Percentiles rank a stretch among this genome's conserved stretches.
phyloP scores from a whole-genome alignment of 2,888 invertebrate genomes.

The Urechis unicinctus region DNA sequence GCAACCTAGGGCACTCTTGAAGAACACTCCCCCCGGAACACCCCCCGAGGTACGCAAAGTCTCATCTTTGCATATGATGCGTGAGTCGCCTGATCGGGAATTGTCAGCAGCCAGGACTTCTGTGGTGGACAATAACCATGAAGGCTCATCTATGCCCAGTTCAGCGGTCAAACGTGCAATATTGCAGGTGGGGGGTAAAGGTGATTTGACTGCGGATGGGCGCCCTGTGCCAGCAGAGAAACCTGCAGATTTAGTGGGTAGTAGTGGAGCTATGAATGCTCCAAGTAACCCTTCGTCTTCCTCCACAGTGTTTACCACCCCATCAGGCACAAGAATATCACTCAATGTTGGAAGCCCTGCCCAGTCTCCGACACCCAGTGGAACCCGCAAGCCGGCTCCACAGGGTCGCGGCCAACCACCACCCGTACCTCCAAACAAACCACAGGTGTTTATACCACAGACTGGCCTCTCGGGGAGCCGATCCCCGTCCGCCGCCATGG shows the following conservation, averaged over 20 bases:
- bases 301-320: slow-evolving; percentile 20
- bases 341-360: slow-evolving; percentile 31
- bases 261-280: too few species aligned
- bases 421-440: slow-evolving; percentile 47
- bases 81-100: slow-evolving; percentile 6
- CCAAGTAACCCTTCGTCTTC: too few species aligned
- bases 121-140: too few species aligned
- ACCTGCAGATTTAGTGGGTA: slow-evolving; percentile 10
- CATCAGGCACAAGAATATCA: slow-evolving; percentile 33
- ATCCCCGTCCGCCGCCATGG: not conserved
- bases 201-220: slow-evolving; percentile 7
- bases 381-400: slow-evolving; percentile 31
- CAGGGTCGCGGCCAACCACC: slow-evolving; percentile 38
- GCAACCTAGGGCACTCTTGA: not conserved
- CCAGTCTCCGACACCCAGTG: slow-evolving; percentile 20
- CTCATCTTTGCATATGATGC: not conserved
- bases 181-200: too few species aligned
- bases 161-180: too few species aligned
- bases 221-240: slow-evolving; percentile 14
- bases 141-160: too few species aligned
- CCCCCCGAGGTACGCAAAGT: slow-evolving; percentile 15
- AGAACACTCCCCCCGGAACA: slow-evolving; percentile 16
- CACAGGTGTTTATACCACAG: slow-evolving; percentile 23
- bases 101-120: not conserved
- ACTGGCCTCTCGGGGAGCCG: not conserved